These are phyloP conservation scores for Alligator sinensis DNA, from an alignment of 2,113 vertebrate genomes.

Conservation along the genomic window DNA sequence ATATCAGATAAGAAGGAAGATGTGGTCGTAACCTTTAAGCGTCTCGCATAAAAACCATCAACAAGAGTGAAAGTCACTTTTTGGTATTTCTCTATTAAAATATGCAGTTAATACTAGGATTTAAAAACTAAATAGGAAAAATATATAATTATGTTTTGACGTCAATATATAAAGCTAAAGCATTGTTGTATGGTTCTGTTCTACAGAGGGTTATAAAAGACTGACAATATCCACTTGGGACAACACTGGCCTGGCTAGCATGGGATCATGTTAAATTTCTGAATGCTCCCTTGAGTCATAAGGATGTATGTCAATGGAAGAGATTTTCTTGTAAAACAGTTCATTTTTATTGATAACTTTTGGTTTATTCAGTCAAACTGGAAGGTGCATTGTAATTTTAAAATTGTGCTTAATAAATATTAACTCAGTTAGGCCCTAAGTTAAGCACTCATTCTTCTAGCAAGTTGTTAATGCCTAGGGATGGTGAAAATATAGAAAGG, in stretches of 20 bases:
- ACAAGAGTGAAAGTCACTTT: rapidly evolving
- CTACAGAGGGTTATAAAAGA: not conserved
- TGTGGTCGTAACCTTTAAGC: not conserved
- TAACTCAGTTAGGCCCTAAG: too few species aligned
- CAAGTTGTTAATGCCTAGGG: too few species aligned
- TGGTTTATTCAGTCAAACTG: not conserved
- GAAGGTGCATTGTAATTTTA: not conserved
- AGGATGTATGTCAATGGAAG: not conserved
- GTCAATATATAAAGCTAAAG: not conserved
- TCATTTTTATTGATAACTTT: not conserved
- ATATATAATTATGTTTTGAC: not conserved
- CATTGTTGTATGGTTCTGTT: not conserved
- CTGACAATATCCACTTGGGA: not conserved
- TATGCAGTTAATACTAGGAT: not conserved
- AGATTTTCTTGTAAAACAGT: not conserved
- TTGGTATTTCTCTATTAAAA: not conserved
- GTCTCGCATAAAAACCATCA: not conserved
- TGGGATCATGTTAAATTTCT: not conserved
- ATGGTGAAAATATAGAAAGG: not conserved
- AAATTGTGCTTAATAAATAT: not conserved
- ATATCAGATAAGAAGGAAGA: not conserved
- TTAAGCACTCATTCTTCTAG: not conserved
- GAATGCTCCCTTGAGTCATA: not conserved
- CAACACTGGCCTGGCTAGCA: not conserved
- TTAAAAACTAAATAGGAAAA: not conserved